phyloP scores from a whole-genome alignment of 2,797 vertebrate genomes.

The Tinamus major region DNA sequence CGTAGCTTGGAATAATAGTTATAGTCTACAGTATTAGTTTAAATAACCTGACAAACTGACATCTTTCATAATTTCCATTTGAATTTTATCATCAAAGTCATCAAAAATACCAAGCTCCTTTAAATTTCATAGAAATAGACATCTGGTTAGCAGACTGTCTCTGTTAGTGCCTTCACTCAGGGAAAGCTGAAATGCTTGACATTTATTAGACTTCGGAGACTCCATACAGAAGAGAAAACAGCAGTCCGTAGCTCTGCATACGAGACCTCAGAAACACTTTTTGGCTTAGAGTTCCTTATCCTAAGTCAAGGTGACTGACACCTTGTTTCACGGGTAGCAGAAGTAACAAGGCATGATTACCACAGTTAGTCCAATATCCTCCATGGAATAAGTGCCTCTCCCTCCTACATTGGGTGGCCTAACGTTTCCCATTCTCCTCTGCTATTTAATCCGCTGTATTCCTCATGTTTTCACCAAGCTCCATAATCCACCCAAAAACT shows the following conservation, averaged over 20 bases:
- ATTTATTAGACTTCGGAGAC: background rate
- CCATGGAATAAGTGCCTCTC: background rate
- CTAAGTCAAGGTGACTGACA: background rate
- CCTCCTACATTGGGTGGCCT: background rate
- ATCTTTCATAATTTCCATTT: background rate
- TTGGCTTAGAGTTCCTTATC: background rate
- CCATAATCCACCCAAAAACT: background rate
- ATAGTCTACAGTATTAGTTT: conserved; percentile 1
- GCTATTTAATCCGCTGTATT: background rate
- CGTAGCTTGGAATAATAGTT: background rate
- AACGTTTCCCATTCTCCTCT: background rate
- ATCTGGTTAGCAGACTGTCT: background rate
- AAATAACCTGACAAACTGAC: background rate
- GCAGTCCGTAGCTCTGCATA: background rate
- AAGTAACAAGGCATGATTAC: background rate
- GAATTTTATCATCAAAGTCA: background rate
- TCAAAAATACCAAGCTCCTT: background rate
- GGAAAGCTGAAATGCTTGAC: background rate
- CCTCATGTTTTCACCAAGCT: background rate
- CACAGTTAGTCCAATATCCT: background rate
- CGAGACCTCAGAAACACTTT: background rate
- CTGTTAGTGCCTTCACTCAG: background rate
- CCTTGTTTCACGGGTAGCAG: background rate
- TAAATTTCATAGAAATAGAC: background rate
- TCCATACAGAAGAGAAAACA: background rate